Evolutionary conservation across 2,888 invertebrate species (phyloP).

Genomic region (Neria commutata): DNA sequence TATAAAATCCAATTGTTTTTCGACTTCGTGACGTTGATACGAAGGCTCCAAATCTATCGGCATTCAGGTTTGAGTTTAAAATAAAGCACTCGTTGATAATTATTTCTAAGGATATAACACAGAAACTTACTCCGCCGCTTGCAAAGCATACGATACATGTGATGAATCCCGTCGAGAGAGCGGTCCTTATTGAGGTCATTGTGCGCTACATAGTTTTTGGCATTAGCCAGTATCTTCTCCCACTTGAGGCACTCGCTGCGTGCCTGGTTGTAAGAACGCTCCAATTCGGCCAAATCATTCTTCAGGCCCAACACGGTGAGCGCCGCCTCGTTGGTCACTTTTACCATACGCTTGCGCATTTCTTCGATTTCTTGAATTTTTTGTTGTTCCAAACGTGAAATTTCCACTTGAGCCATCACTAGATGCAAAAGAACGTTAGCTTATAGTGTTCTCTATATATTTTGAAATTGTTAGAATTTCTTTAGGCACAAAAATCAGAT

Average conservation of each 20-base stretch:
- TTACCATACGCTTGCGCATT: constrained; percentile 55
- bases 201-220: constrained; percentile 47
- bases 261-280: constrained; percentile 53
- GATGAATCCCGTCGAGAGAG: constrained; percentile 52
- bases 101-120: neutral
- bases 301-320: constrained; percentile 56
- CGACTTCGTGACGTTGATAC: constrained; percentile 35
- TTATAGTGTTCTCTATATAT: too few species aligned
- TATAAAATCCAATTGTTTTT: constrained; percentile 51
- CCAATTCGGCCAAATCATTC: constrained; percentile 55
- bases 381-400: constrained; percentile 46
- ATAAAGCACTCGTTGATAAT: neutral
- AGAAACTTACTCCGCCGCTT: constrained; percentile 44
- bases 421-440: too few species aligned
- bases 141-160: constrained; percentile 52
- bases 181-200: constrained; percentile 51
- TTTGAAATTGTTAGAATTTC: too few species aligned
- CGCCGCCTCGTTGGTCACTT: constrained; percentile 56
- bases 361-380: constrained; percentile 55
- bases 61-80: neutral
- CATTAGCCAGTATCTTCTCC: constrained; percentile 53
- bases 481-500: too few species aligned
- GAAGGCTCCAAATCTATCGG: constrained; percentile 18
- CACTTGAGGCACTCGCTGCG: constrained; percentile 50
- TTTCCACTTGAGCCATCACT: constrained; percentile 61